Conservation (phyloP, 2,888 invertebrate genomes). For the Heliconius sara region DNA sequence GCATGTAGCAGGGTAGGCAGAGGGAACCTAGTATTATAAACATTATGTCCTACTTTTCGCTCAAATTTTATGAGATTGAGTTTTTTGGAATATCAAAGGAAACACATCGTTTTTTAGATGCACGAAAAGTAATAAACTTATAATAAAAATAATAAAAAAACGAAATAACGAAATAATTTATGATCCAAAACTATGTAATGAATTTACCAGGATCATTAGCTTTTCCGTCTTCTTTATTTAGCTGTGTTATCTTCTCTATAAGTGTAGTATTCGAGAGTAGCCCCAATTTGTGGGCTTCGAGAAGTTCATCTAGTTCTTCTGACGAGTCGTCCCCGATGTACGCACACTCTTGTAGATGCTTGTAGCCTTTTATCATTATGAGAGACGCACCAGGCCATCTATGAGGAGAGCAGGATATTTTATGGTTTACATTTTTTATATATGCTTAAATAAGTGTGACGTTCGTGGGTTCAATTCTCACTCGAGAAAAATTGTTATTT, state of each 20-base stretch:
- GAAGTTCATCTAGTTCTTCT: constrained; percentile 88
- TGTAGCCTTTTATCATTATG: constrained; percentile 90
- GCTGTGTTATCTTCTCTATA: constrained; percentile 63
- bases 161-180: not conserved
- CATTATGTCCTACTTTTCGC: too few relatives aligned
- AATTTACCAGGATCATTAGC: constrained; percentile 84
- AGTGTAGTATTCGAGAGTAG: constrained; percentile 64
- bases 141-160: too few relatives aligned
- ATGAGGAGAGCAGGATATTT: not conserved
- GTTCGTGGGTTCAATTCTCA: too few relatives aligned
- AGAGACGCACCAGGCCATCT: constrained; percentile 91
- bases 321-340: constrained; percentile 92
- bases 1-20: not conserved
- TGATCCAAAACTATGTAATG: not conserved
- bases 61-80: not conserved
- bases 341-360: constrained; percentile 90
- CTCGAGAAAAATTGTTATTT: too few relatives aligned
- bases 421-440: not conserved
- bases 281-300: constrained; percentile 75
- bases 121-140: too few relatives aligned
- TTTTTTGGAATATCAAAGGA: not conserved
- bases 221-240: constrained; percentile 77
- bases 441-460: not conserved
- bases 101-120: too few relatives aligned
- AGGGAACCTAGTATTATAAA: not conserved